Evolutionary conservation across 2,888 invertebrate genomes (phyloP), one percentile per base, ranked within the genome.

Genomic region (Drosophila heteroneura): DNA sequence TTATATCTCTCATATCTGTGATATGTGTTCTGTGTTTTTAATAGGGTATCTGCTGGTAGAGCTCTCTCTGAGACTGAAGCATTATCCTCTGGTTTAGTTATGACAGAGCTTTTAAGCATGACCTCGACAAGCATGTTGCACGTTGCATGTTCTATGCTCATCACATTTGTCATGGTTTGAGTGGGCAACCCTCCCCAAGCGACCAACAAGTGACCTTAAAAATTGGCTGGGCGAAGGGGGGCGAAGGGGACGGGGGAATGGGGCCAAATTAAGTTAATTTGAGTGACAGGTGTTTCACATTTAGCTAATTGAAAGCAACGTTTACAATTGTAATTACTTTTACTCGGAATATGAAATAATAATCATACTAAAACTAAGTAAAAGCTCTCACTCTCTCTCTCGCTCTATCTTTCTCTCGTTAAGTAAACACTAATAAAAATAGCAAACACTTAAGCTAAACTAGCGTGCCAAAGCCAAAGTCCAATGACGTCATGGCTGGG

Each of bases 241-340:
- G 2, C 37, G 6, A 19, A 6, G 2, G 16, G 7, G 5, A 7
- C 0, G 2, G 19, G 5, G 26, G 16, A 26, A 10, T 47, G 54
- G 14, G n/a, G 35, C 16, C 26, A 49, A 32, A 26, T 61, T 30
- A 32, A n/a, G 33, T 37, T 47, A 47, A 47, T 47, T 47, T 47
- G 30, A 37, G 44, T 49, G 32, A 54, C 52, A 62, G 68, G 57
- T 70, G 35, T 37, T 65, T 68, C 16, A 67, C 74, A 65, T 74
- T 79, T 79, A 67, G 75, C 79, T 79, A 79, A 79, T 79, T 79
- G 79, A 41, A 70, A 56, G 68, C 79, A 37, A 47, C 62, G 61
- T 44, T 49, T 52, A 54, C 41, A 52, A 62, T 37, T 33, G 56
- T 75, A 79, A 79, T 79, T 79, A 79, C 71, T 69, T 69, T 51